Percentiles rank a stretch among this genome's conserved stretches.
Conservation (phyloP, 1,140 invertebrate genomes). For the Meloidogyne hapla region DNA sequence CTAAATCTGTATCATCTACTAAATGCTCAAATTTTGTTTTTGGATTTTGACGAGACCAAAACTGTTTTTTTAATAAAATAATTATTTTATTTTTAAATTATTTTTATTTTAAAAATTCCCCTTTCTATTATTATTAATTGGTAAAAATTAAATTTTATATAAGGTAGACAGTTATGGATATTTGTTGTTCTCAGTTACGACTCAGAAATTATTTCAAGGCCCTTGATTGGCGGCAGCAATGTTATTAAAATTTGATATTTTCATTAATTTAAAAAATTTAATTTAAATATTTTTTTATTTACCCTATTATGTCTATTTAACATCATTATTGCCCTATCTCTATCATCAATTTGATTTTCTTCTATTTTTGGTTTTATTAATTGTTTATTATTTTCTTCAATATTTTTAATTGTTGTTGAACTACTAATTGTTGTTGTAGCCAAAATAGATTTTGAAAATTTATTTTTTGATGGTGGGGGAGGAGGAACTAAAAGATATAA, state of each 20-base stretch:
- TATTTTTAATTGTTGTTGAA: neutral
- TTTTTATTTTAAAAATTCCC: too few relatives aligned
- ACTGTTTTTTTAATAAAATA: too few relatives aligned
- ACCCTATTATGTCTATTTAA: conserved; percentile 18
- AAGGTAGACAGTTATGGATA: too few relatives aligned
- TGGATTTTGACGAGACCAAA: conserved; percentile 42
- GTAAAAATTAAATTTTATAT: too few relatives aligned
- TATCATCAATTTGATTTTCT: neutral
- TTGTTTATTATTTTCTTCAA: neutral
- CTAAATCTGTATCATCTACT: conserved; percentile 51
- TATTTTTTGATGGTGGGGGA: neutral
- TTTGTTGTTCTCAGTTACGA: too few relatives aligned
- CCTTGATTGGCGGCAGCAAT: too few relatives aligned
- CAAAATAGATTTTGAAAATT: neutral
- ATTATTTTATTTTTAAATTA: too few relatives aligned
- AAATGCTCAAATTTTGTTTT: conserved; percentile 49
- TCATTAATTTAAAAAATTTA: conserved; percentile 6
- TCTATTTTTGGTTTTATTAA: neutral
- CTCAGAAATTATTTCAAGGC: too few relatives aligned
- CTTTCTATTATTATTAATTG: too few relatives aligned
- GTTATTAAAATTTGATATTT: too few relatives aligned
- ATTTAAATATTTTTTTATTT: neutral
- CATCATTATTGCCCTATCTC: conserved; percentile 5
- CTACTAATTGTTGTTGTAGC: neutral
- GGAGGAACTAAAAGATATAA: neutral